Percentiles rank a stretch among this genome's conserved stretches.
Conservation (phyloP, 2,113 vertebrate genomes). For the Lamprotornis superbus region DNA sequence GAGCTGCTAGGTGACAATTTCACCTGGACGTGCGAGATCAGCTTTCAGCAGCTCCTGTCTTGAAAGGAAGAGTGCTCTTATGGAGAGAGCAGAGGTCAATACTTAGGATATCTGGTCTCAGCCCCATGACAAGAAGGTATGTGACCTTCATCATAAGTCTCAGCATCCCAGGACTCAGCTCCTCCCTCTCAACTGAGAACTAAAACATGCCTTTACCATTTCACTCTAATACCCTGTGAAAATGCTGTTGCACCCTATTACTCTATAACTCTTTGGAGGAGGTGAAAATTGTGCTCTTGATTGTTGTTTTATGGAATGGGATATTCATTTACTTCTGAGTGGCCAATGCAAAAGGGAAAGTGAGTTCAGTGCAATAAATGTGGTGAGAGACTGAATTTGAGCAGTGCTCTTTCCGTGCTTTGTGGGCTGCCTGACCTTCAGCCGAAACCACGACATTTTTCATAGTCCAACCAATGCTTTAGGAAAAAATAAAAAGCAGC, state of each 20-base stretch:
- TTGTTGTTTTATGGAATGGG: neutral
- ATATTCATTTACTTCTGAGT: neutral
- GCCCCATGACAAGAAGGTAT: conserved; percentile 35
- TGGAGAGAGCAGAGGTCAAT: conserved; percentile 10
- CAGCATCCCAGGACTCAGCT: neutral
- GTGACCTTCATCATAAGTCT: neutral
- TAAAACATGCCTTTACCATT: neutral
- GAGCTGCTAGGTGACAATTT: neutral
- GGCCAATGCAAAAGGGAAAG: conserved; percentile 16
- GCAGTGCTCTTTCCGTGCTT: neutral
- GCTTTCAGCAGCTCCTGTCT: conserved; percentile 23
- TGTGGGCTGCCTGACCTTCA: conserved; percentile 54
- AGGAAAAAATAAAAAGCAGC: neutral
- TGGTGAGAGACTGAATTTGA: conserved; percentile 15
- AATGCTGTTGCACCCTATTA: neutral
- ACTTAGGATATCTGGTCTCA: conserved; percentile 24
- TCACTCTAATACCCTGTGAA: neutral
- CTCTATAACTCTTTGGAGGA: neutral
- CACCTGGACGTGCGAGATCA: neutral
- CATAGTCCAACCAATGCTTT: neutral
- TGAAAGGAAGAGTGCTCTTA: conserved; percentile 41
- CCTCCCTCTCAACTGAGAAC: neutral
- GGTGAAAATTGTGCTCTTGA: neutral
- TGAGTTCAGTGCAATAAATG: neutral
- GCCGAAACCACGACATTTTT: conserved; percentile 41